Base-by-base conservation (phyloP, 2,888 invertebrate genomes). In the Drosophila quinaria region DNA sequence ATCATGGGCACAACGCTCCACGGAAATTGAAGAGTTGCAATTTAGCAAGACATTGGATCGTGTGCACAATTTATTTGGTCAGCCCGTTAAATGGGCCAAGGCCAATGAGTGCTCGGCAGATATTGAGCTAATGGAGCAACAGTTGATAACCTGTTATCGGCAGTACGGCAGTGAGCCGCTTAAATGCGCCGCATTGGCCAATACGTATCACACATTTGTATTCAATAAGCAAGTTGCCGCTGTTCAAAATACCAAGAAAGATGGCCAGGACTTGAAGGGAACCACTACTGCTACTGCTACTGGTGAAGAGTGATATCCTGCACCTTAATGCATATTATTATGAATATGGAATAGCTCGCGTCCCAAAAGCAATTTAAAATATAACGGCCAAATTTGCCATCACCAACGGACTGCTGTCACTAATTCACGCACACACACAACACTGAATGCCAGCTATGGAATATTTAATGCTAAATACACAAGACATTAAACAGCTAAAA, bases 1-100 rank as follows among this genome's bases (percentile, higher is more conserved):
- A 42, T 35, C 68, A 1, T 81, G 74, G 71, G 37, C 70, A 22
- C 67, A 66, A 5, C 80, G 71, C 31, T 71, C 83, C 0, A 41
- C 42, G 3, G 87, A 87, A 51, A 58, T 78, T 5, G 87, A 88
- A 37, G 84, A 87, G 47, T 25, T 42, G 4, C 79, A 88, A 17
- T 85, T 81, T 15, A 54, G 39, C 15, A 69, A 78, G 19, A 72
- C 84, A n/a, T 5, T 88, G 15, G 70, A 78, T 4, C 81, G 75
- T 29, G 76, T 88, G 3, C 67, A 80, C 25, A 59, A 72, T 22
- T 51, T 85, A 10, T 85, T 88, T 37, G 71, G 73, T 0, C 29
- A 71, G 25, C 73, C 73, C 0, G 61, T 75, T 0, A 75, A 75
- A 13, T 83, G 84, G 89, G 46, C 75, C 13, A 49, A 68, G 29